Base-by-base conservation (phyloP, 2,797 vertebrate genomes). In the Discoglossus pictus region DNA sequence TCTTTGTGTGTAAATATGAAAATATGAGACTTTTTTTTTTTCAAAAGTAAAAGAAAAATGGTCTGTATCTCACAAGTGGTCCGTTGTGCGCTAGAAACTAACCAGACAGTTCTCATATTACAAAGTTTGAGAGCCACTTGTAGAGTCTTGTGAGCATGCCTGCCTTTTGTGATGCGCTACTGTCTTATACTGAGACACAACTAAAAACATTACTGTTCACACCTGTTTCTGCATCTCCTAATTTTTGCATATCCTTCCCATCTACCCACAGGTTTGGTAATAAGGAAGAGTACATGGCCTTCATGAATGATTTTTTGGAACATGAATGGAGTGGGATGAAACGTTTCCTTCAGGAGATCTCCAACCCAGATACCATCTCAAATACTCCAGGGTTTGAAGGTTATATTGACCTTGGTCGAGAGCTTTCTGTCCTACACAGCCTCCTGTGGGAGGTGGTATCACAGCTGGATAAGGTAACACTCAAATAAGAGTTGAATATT, bases 281-380 rank as follows among this genome's bases (percentile, higher is more conserved):
- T 82, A 99, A 99, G 80, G 97, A 99, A 67, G 97, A 98, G 75
- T 98, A 99, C 78, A 99, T 99, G 94, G 89, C 93, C 35, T 99
- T 98, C 78, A 98, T 99, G 97, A 99, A 99, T 60, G 93, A 97
- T 79, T 98, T 99, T 79, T 78, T 99, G 85, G 96, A 98, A 74
- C 94, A 96, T 0, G 96, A 99, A 75, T 98, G 96, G 94, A 92
- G 91, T 16, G 92, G 93, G 72, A 98, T 99, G 97, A 95, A 93
- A 77, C 92, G 94, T 52, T 98, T 98, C 82, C 90, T 98, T 75
- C 75, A 90, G 2, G 95, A 98, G 84, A 97, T 99, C 79, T 96
- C 95, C 25, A 95, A 99, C 73, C 89, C 88, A 0, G 94, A 98
- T 75, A 95, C 92, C 12, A 90, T 96, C 77, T 91, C 92, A 6